Evolutionary conservation across 2,113 vertebrate genomes (phyloP), one percentile per base, ranked within the genome.

Genomic region (Condylura cristata): DNA sequence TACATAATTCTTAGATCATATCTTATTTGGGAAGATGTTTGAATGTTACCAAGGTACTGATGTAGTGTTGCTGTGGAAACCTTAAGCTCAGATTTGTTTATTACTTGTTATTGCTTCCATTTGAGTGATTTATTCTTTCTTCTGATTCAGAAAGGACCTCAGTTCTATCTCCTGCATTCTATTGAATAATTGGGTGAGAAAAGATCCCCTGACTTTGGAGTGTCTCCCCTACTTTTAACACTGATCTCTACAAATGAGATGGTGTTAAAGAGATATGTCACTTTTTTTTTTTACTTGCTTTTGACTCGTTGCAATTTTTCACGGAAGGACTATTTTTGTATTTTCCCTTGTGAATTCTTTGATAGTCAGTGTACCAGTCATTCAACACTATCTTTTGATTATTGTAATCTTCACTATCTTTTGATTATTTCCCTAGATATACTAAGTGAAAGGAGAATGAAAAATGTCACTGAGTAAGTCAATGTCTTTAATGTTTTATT

Each of bases 401-500:
- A n/a, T 78, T 72, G 20, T 88, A 80, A 92, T 78, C 14, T 65
- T 81, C 41, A 53, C 74, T 85, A 56, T 74, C 83, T 4, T 76
- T 68, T 79, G 12, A 70, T 94, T 81, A 66, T 89, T 96, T 86
- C 22, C 58, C 58, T 94, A 96, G 95, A 74, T 85, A n/a, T 63
- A 46, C 56, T 93, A 61, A 34, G 68, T 2, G 0, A 60, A 81
- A 95, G 92, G 66, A 94, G 0, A 13, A 78, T 41, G 53, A 2
- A 41, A 12, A 83, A 14, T 5, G 5, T 86, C 22, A 61, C 1
- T 68, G 4, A 11, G 94, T 96, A 93, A 96, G 92, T 96, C n/a
- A 91, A 22, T 74, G n/a, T 75, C 70, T 86, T 87, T 71, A 88
- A 83, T 4, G 10, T 68, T 76, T 44, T 86, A 37, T 83, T 84